Evolutionary conservation across 2,888 invertebrate genomes (phyloP).

Genomic region (Xestia rhomboidea): DNA sequence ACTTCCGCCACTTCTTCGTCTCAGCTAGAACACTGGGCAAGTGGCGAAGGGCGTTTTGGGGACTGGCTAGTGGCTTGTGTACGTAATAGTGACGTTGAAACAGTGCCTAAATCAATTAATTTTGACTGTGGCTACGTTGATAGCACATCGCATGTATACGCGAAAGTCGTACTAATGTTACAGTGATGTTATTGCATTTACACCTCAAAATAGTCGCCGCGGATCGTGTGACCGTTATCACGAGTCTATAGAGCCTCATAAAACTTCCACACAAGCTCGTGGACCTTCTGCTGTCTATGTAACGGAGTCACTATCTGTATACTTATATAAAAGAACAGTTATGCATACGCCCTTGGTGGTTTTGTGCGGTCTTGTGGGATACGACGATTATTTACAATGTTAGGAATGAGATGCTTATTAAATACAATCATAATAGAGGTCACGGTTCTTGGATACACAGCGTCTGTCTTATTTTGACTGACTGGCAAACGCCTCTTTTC

Average conservation of each 20-base stretch:
- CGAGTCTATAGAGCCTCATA: neutral
- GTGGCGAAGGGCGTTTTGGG: no score
- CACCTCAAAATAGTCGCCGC: no score
- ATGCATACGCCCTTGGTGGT: neutral
- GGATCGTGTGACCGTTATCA: neutral
- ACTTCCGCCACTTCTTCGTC: neutral
- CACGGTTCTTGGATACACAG: neutral
- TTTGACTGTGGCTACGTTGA: neutral
- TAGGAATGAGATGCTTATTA: neutral
- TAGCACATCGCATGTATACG: neutral
- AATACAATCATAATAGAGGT: neutral
- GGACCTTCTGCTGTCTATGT: neutral
- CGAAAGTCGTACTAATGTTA: neutral
- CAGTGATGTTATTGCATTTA: neutral
- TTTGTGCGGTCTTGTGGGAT: constrained; percentile 7
- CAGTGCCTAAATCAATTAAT: neutral
- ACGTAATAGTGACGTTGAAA: neutral
- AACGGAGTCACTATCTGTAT: neutral
- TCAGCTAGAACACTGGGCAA: neutral
- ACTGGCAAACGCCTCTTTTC: neutral
- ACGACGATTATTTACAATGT: constrained; percentile 2
- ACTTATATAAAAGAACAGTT: neutral
- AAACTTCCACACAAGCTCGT: no score
- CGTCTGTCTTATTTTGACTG: neutral
- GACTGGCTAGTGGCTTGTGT: no score